phyloP scores from a whole-genome alignment of 2,888 invertebrate genomes.

The Sipunculus nudus region DNA sequence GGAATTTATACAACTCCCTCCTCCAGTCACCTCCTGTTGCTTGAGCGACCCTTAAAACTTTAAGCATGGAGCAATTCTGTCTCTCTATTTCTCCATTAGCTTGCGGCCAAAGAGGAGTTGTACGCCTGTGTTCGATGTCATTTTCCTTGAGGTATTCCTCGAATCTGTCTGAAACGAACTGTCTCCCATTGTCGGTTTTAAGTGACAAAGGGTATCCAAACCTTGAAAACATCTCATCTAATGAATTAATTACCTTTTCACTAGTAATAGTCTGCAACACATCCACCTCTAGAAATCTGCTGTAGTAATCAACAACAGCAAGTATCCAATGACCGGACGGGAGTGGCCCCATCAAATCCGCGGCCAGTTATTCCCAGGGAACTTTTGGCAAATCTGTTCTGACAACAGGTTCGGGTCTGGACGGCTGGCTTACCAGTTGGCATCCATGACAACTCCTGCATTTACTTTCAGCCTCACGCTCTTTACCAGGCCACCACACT shows the following conservation, averaged over 20 bases:
- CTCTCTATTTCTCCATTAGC: constrained; percentile 16
- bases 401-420: constrained; percentile 11
- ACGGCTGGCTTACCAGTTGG: not conserved
- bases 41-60: no score
- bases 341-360: constrained; percentile 7
- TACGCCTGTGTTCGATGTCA: not conserved
- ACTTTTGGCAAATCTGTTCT: constrained; percentile 1
- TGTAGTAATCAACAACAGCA: constrained; percentile 15
- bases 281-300: constrained; percentile 9
- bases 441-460: constrained; percentile 4
- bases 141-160: not conserved
- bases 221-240: constrained; percentile 9
- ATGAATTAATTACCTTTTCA: not conserved
- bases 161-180: constrained; percentile 4
- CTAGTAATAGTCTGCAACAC: not conserved
- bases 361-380: constrained; percentile 14
- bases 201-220: constrained; percentile 4
- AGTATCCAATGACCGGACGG: not conserved
- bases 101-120: constrained; percentile 8
- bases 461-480: constrained; percentile 9
- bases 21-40: no score
- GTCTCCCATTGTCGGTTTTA: constrained; percentile 15
- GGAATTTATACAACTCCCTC: no score
- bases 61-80: no score
- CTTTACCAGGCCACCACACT: constrained; percentile 20